Percentiles rank a stretch among this genome's conserved stretches.
Evolutionary conservation across 1,140 invertebrate species (phyloP).

Genomic region (Apis mellifera): Amel_HAv3.1 CM009941.2:448501-449000

Average conservation of each 20-base stretch:
- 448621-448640: slow-evolving; percentile 39
- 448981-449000: too few relatives aligned
- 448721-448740: slow-evolving; percentile 52
- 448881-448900: neutral
- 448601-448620: slow-evolving; percentile 50
- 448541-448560: slow-evolving; percentile 38
- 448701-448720: slow-evolving; percentile 62
- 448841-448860: neutral
- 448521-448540: slow-evolving; percentile 31
- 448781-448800: slow-evolving; percentile 39
- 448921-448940: neutral
- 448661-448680: slow-evolving; percentile 58
- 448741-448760: slow-evolving; percentile 49
- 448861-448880: neutral
- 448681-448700: slow-evolving; percentile 62
- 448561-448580: slow-evolving; percentile 16
- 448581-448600: slow-evolving; percentile 46
- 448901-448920: neutral
- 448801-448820: slow-evolving; percentile 28
- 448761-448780: slow-evolving; percentile 50
- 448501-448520: slow-evolving; percentile 32
- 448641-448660: slow-evolving; percentile 48
- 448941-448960: neutral
- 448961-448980: neutral
- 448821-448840: neutral